Base-by-base conservation (phyloP, 1,140 invertebrate genomes). In the Lepidurus couesii region DNA sequence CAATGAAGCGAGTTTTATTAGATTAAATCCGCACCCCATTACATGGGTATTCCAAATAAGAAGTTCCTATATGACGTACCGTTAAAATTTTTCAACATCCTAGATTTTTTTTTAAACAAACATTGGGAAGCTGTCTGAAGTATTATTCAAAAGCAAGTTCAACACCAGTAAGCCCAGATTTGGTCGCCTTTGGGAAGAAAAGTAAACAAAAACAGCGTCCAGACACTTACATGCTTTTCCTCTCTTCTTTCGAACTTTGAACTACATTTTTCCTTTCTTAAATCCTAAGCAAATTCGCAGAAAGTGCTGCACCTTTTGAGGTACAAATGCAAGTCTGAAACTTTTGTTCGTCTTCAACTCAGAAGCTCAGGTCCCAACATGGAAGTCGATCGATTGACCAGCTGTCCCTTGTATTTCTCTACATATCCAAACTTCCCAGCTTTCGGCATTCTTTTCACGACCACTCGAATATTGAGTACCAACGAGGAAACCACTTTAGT, bases 341-440 rank as follows among this genome's bases (percentile, higher is more conserved):
- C 21, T 1, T 65, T 65, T 21, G 16, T 21, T 13, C 13, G 13
- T 65, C 16, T 65, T 65, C 16, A 65, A 65, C 53, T 16, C 8
- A 21, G 16, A 13, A 65, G 53, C 53, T 65, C 21, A 21, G 53
- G 4, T 65, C 53, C 34, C 53, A 13, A 65, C 53, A 11, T 13
- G n/a, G 21, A 65, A 65, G 53, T 34, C 53, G 53, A 65, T 65
- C 53, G 53, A 65, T 65, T 65, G 53, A 65, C 53, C 53, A 65
- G 53, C 53, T 65, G 53, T 21, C 21, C 53, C n/a, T 65, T 65
- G 7, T 65, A 21, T 65, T 65, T 65, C 53, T 34, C 53, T 65
- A 65, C 53, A 65, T 7, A 65, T 65, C 53, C 53, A 1, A 65
- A 21, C 53, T 65, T 65, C 53, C 53, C 6, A 65, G 53, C 53